Evolutionary conservation across 2,888 invertebrate species (phyloP).

Genomic region (Macrosiphum euphorbiae): DNA sequence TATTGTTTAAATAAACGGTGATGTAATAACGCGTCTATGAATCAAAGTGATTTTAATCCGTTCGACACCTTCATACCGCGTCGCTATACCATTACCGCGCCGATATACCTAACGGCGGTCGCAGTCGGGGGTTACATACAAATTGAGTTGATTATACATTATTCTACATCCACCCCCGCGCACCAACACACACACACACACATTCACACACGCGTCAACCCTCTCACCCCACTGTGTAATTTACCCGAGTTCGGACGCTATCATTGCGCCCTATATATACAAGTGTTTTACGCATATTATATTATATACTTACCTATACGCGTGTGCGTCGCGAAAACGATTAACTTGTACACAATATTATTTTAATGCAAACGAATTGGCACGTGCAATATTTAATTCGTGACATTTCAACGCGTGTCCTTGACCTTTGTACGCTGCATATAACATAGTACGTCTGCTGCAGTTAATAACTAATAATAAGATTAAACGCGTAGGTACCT

Average conservation of each 20-base stretch:
- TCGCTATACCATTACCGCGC: background rate
- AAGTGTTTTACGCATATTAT: background rate
- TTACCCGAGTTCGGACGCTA: background rate
- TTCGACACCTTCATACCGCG: slow-evolving; percentile 13
- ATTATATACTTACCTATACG: background rate
- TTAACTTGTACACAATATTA: background rate
- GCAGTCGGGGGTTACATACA: slow-evolving; percentile 24
- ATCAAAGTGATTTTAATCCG: slow-evolving; percentile 20
- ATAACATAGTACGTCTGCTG: background rate
- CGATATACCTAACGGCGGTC: background rate
- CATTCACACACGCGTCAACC: background rate
- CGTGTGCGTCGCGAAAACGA: background rate
- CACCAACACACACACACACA: background rate
- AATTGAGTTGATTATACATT: slow-evolving; percentile 9
- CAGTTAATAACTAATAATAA: background rate
- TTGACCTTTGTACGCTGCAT: slow-evolving; percentile 15
- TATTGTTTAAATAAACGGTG: background rate
- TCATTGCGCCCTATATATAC: background rate
- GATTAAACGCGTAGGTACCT: background rate
- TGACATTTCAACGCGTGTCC: background rate
- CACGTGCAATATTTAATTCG: slow-evolving; percentile 8
- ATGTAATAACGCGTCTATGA: background rate
- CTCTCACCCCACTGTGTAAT: background rate
- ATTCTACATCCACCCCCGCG: background rate
- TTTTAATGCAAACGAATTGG: background rate